Evolutionary conservation across 2,888 invertebrate genomes (phyloP).

Genomic region (Ophion ellenae): DNA sequence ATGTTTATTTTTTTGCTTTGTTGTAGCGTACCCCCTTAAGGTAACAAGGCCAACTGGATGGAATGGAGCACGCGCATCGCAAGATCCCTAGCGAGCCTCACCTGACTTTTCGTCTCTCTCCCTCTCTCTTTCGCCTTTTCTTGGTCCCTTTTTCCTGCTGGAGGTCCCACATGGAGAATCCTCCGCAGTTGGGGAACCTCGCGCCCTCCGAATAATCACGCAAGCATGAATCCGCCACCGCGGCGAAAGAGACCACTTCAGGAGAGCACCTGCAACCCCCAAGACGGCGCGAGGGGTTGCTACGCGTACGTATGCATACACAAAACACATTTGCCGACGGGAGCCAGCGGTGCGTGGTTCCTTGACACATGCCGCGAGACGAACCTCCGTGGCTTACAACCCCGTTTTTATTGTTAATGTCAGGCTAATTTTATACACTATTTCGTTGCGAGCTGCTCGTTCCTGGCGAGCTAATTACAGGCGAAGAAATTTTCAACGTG

Average conservation of each 20-base stretch:
- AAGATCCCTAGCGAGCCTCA: conserved; percentile 39
- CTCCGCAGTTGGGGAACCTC: conserved; percentile 66
- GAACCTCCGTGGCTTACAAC: background rate
- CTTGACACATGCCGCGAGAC: conserved; percentile 76
- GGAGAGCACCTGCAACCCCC: conserved; percentile 82
- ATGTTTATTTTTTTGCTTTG: no score
- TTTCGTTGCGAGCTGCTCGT: background rate
- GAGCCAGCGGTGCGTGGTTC: conserved; percentile 79
- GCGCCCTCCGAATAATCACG: conserved; percentile 75
- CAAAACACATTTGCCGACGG: conserved; percentile 53
- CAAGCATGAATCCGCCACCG: conserved; percentile 82
- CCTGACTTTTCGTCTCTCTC: background rate
- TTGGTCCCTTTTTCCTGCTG: conserved; percentile 22
- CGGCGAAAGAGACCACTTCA: conserved; percentile 68
- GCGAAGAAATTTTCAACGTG: background rate
- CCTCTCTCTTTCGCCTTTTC: background rate
- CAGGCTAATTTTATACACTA: background rate
- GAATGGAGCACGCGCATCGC: conserved; percentile 44
- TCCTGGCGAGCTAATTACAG: background rate
- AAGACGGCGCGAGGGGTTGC: conserved; percentile 75
- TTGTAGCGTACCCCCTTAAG: background rate
- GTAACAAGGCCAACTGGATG: conserved; percentile 21
- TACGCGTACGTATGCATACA: conserved; percentile 44
- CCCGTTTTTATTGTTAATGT: background rate
- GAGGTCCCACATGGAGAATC: conserved; percentile 59